phyloP scores from a whole-genome alignment of 92 coral and sea anemone species.

The Anthopleura xanthogrammica region DNA sequence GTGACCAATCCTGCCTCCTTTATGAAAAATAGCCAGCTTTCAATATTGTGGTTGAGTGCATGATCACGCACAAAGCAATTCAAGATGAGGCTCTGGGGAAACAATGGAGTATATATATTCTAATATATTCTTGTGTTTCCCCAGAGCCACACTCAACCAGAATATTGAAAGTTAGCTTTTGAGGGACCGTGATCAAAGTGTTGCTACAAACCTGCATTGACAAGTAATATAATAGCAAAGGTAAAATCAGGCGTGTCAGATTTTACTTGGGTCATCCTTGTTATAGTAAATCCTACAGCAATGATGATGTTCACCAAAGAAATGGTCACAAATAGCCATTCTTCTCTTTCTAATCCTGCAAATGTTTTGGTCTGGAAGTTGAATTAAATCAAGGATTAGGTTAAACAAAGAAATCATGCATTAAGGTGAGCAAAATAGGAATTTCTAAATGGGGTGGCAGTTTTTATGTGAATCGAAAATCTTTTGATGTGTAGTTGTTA shows the following conservation, averaged over 20 bases:
- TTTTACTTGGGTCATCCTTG: constrained; percentile 33
- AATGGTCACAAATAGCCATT: constrained; percentile 71
- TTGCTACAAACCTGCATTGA: neutral
- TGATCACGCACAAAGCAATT: too few relatives aligned
- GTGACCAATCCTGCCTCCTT: too few relatives aligned
- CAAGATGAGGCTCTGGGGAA: too few relatives aligned
- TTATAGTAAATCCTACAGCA: constrained; percentile 73
- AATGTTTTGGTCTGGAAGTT: constrained; percentile 73
- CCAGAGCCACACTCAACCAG: too few relatives aligned
- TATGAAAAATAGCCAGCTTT: too few relatives aligned
- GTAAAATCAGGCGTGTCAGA: constrained; percentile 61
- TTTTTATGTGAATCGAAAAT: neutral
- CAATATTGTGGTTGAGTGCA: too few relatives aligned
- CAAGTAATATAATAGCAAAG: constrained; percentile 81
- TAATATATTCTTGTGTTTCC: too few relatives aligned
- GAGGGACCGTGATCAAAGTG: too few relatives aligned
- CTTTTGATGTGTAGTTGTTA: neutral
- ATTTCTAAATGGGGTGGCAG: neutral
- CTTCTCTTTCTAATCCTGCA: constrained; percentile 78
- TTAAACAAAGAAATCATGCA: neutral
- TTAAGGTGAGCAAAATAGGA: too few relatives aligned
- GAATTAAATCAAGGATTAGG: neutral
- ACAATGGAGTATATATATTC: too few relatives aligned
- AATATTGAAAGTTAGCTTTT: too few relatives aligned
- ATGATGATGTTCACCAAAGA: constrained; percentile 62